These are phyloP conservation scores for Muscidifurax raptorellus DNA, from an alignment of 1,140 invertebrate genomes.

Conservation along the genomic window DNA sequence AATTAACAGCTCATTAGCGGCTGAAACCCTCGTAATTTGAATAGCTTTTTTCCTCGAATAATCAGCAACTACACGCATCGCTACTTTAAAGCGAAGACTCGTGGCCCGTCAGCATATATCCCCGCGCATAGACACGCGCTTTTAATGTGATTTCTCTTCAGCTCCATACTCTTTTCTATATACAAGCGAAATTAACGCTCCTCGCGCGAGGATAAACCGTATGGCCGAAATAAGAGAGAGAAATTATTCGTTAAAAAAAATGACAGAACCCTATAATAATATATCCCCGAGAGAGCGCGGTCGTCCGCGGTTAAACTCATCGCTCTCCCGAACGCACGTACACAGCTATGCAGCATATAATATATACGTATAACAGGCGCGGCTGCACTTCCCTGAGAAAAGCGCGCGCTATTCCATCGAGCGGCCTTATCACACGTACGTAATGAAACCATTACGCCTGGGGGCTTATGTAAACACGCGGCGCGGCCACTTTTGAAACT, in stretches of 20 bases:
- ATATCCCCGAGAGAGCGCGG: slow-evolving; percentile 62
- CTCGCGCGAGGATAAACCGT: no score
- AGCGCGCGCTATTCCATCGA: slow-evolving; percentile 38
- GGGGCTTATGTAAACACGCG: slow-evolving; percentile 53
- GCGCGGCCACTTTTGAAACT: neutral
- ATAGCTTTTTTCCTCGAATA: slow-evolving; percentile 37
- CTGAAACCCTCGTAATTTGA: slow-evolving; percentile 41
- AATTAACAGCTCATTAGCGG: slow-evolving; percentile 48
- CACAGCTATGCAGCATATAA: neutral
- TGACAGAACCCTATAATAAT: no score
- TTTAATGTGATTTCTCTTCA: slow-evolving; percentile 54
- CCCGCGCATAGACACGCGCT: slow-evolving; percentile 38
- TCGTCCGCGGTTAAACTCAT: slow-evolving; percentile 29
- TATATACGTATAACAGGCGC: neutral
- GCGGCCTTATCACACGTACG: slow-evolving; percentile 55
- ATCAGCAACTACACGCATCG: slow-evolving; percentile 55
- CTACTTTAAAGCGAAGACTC: slow-evolving; percentile 57
- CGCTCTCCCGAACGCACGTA: no score
- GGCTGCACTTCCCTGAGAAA: slow-evolving; percentile 53
- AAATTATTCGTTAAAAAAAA: no score
- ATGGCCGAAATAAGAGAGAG: no score
- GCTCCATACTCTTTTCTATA: slow-evolving; percentile 10
- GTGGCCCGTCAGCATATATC: slow-evolving; percentile 46
- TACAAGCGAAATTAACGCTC: slow-evolving; percentile 4
- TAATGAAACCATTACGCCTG: slow-evolving; percentile 59